Percentiles rank a stretch among this genome's conserved stretches.
Evolutionary conservation across 2,888 invertebrate species (phyloP).

Genomic region (Pseudeuparius sepicola): DNA sequence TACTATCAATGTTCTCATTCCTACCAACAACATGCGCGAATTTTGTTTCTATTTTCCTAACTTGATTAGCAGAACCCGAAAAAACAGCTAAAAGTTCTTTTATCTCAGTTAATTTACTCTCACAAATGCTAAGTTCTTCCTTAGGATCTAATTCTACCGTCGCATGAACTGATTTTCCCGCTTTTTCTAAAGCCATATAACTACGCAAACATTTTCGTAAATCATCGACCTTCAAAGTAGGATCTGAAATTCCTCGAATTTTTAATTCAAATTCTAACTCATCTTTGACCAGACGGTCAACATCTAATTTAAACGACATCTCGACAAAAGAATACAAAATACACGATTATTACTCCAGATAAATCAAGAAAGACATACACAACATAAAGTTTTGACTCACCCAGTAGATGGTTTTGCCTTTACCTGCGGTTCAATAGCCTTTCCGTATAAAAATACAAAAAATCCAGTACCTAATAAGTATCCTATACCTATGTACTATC

Average conservation of each 20-base stretch:
- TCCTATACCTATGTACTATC: no score
- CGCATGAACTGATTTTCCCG: constrained; percentile 7
- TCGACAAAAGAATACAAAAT: no score
- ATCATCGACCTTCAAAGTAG: no score
- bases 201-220: constrained; percentile 12
- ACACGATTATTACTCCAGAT: no score
- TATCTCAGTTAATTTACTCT: neutral
- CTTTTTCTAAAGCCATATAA: constrained; percentile 10
- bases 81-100: neutral
- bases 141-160: neutral
- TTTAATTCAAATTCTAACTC: constrained; percentile 9
- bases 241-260: constrained; percentile 6
- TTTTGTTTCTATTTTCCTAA: constrained; percentile 1
- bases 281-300: constrained; percentile 9
- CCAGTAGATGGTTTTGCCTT: no score
- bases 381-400: no score
- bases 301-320: constrained; percentile 10
- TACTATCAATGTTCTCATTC: neutral
- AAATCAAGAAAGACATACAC: no score
- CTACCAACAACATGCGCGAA: neutral
- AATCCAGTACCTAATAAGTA: no score
- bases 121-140: constrained; percentile 1
- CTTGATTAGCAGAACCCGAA: neutral
- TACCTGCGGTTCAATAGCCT: no score
- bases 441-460: no score